Base-by-base conservation (phyloP, 1,140 invertebrate genomes). In the Drosophila oshimai region DNA sequence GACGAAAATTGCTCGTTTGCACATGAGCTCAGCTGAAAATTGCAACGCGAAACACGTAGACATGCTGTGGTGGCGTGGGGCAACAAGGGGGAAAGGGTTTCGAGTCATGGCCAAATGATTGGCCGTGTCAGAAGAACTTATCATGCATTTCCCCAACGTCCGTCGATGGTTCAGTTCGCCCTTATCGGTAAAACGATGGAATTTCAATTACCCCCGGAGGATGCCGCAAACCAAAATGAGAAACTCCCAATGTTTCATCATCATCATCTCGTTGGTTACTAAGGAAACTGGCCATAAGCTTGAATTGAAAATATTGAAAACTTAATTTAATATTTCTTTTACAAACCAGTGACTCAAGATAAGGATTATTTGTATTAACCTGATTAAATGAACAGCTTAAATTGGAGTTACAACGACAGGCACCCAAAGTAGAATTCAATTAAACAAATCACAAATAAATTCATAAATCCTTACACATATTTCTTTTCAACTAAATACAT, bases 1-100 rank as follows among this genome's bases (percentile, higher is more conserved):
- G 65, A 57, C 53, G 29, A 79, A 73, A 83, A 74, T 67, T 49
- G 50, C 60, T 86, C 80, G 75, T 80, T 84, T 75, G 80, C 79
- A 79, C 79, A 84, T 86, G 80, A 84, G 79, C 79, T 86, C 80
- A 80, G 80, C 80, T 84, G 80, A 71, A 86, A 75, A 84, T 84
- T 84, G 79, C 75, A 80, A 84, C 71, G 75, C 79, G 71, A 72
- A 80, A 84, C 79, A 84, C 79, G 79, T 84, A 86, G 78, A 69
- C 41, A 53, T 17, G 41, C 36, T 29, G 28, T 41, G 54, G 13
- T 24, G 20, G 50, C 33, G 24, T 34, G 33, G 34, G 12, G 12
- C 7, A 10, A 47, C 10, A 13, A 26, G 24, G 12, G 15, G 39
- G 36, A 9, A 34, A 26, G 33, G 53, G 18, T 31, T 12, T 31